A percentile compares a stretch with the other conserved stretches of the same genome.
Evolutionary conservation across 2,113 vertebrate genomes (phyloP).

Genomic region (Cyprinodon variegatus): DNA sequence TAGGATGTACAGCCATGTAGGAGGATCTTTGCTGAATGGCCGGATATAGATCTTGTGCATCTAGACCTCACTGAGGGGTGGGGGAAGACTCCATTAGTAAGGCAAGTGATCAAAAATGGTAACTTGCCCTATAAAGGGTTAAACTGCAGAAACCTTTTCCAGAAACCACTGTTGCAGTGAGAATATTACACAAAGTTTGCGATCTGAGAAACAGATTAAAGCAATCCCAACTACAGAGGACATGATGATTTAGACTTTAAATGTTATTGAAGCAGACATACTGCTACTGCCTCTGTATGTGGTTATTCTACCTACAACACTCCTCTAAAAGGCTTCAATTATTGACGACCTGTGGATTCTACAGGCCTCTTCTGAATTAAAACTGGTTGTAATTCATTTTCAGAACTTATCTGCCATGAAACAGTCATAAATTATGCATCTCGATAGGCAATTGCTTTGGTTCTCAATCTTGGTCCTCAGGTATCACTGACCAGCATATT

Average conservation of each 20-base stretch:
- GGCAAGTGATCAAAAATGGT: too few species aligned
- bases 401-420: neutral
- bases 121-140: too few species aligned
- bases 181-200: neutral
- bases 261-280: neutral
- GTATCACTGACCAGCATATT: too few species aligned
- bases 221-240: neutral
- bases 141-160: neutral
- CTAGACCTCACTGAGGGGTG: too few species aligned
- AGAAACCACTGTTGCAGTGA: neutral
- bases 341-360: too few species aligned
- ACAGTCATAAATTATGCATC: neutral
- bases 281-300: neutral
- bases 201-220: neutral
- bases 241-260: neutral
- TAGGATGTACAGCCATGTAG: too few species aligned
- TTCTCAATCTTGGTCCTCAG: too few species aligned
- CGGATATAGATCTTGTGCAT: too few species aligned
- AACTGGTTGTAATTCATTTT: neutral
- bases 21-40: too few species aligned
- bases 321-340: neutral
- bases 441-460: too few species aligned
- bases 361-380: neutral
- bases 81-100: too few species aligned
- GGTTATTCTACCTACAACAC: too few species aligned